phyloP scores from a whole-genome alignment of 1,140 invertebrate genomes.

The Sycophaga agraensis region DNA sequence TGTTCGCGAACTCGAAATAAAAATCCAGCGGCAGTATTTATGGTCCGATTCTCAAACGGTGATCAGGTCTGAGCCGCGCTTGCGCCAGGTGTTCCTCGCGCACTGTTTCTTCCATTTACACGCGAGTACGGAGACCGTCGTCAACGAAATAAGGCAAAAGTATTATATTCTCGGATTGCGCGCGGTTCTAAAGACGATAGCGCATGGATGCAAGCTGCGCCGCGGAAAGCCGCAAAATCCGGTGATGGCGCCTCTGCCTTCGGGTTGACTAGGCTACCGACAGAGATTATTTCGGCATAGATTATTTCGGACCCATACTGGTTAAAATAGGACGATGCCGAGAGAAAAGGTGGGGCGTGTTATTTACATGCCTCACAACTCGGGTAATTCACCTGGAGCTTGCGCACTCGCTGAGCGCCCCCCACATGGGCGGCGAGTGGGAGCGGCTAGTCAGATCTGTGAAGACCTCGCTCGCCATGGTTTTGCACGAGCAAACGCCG shows the following conservation, averaged over 20 bases:
- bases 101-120: conserved; percentile 7
- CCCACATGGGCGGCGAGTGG: too few relatives aligned
- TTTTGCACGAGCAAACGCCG: not conserved
- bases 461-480: not conserved
- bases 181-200: conserved; percentile 9
- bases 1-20: not conserved
- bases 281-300: not conserved
- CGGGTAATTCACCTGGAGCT: not conserved
- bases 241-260: conserved; percentile 32
- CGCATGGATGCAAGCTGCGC: not conserved
- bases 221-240: conserved; percentile 6
- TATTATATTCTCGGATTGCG: conserved; percentile 30
- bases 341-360: too few relatives aligned
- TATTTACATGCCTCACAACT: not conserved
- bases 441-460: not conserved
- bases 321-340: too few relatives aligned
- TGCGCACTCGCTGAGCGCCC: not conserved
- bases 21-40: not conserved
- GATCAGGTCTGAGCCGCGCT: not conserved
- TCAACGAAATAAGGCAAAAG: conserved; percentile 30
- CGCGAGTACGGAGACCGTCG: conserved; percentile 23
- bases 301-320: not conserved
- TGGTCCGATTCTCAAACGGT: not conserved
- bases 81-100: not conserved
- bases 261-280: not conserved